A percentile compares a stretch with the other conserved stretches of the same genome.
Evolutionary conservation across 1,140 invertebrate genomes (phyloP).

Genomic region (Marisa cornuarietis): DNA sequence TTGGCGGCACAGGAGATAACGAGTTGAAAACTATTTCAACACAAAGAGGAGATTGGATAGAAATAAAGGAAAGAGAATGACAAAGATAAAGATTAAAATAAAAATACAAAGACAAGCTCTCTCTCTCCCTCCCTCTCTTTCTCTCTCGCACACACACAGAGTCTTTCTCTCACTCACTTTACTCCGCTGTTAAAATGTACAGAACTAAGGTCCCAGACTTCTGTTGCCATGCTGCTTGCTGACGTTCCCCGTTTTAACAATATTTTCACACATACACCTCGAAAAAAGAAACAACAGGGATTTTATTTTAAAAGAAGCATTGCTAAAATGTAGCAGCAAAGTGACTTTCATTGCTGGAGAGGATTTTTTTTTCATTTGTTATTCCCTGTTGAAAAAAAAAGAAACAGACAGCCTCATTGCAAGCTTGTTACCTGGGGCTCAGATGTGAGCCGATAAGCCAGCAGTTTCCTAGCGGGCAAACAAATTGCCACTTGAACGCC

Average conservation of each 20-base stretch:
- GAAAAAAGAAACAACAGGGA: background rate
- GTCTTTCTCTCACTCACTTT: background rate
- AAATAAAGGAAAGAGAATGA: background rate
- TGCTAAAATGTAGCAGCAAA: background rate
- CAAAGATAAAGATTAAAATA: background rate
- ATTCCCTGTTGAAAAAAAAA: no score
- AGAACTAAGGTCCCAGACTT: background rate
- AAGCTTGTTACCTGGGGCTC: no score
- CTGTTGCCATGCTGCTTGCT: no score
- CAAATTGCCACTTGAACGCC: no score
- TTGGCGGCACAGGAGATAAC: no score
- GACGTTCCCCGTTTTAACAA: no score
- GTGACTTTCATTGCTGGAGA: no score
- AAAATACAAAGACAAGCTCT: background rate
- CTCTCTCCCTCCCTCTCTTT: conserved; percentile 1
- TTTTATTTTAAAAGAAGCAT: background rate
- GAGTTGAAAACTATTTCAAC: no score
- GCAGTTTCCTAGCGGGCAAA: no score
- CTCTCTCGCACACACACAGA: conserved; percentile 6
- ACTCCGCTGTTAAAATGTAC: background rate
- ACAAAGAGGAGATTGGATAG: background rate
- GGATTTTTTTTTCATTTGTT: no score
- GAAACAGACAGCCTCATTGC: no score
- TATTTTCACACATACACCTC: background rate
- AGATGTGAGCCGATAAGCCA: no score